Conservation (phyloP, 2,113 vertebrate species). For the Connochaetes taurinus region DNA sequence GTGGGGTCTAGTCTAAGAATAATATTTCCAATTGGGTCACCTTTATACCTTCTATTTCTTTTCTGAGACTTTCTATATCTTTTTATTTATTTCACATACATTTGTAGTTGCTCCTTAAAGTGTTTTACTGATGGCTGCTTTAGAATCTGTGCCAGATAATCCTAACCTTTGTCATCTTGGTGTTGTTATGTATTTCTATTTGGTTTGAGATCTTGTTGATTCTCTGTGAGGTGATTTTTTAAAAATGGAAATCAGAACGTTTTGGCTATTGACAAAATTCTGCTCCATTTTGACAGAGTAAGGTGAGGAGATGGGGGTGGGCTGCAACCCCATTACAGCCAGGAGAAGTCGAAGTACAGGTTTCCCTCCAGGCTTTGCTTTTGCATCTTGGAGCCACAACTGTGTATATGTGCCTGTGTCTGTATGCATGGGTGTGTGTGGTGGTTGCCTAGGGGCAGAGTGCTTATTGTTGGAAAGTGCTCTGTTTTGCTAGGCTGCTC, state of each 20-base stretch:
- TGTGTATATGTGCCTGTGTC: neutral
- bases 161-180: neutral
- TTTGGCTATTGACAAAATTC: neutral
- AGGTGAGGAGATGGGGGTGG: neutral
- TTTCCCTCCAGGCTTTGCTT: neutral
- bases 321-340: neutral
- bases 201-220: neutral
- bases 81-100: neutral
- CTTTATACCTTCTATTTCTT: neutral
- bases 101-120: neutral
- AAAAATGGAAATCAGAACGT: neutral
- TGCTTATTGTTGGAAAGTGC: neutral
- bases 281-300: neutral
- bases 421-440: neutral
- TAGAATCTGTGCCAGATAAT: neutral
- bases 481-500: neutral
- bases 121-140: neutral
- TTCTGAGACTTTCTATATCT: neutral
- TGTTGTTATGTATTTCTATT: neutral
- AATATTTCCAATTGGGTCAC: neutral
- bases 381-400: fast-evolving
- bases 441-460: neutral
- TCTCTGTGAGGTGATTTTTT: neutral
- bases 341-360: no score
- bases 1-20: neutral